These are phyloP conservation scores for Drosophila dunni DNA, from an alignment of 1,140 invertebrate genomes.

Conservation along the genomic window DNA sequence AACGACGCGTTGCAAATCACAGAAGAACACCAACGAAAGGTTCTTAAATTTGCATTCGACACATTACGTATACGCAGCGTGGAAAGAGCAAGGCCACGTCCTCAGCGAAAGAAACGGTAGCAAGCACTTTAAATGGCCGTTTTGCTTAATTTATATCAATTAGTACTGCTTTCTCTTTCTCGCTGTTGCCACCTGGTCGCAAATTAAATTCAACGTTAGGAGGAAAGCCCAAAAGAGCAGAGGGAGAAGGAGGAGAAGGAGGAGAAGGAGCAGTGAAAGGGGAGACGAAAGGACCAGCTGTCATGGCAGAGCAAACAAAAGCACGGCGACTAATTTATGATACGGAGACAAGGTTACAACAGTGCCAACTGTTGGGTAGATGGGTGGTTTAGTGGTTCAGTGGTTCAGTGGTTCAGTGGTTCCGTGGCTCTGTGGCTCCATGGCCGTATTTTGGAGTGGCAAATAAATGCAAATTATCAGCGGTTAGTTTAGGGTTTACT, in stretches of 20 bases:
- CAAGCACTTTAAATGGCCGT: conserved; percentile 28
- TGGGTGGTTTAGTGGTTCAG: not conserved
- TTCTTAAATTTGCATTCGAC: conserved; percentile 18
- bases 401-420: not conserved
- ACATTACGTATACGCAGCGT: conserved; percentile 31
- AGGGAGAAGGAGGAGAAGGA: too few relatives aligned
- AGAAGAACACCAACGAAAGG: not conserved
- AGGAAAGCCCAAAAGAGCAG: not conserved
- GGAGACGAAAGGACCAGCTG: not conserved
- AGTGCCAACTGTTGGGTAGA: not conserved
- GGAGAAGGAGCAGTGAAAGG: not conserved
- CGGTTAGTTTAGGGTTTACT: conserved; percentile 13
- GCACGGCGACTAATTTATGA: conserved; percentile 36
- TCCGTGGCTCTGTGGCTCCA: not conserved
- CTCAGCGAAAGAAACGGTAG: not conserved
- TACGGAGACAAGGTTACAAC: conserved; percentile 18
- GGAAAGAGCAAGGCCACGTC: not conserved
- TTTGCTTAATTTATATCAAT: conserved; percentile 58
- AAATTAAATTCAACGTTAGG: conserved; percentile 55
- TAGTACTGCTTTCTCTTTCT: conserved; percentile 1
- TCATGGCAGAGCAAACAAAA: conserved; percentile 35
- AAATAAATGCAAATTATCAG: conserved; percentile 25
- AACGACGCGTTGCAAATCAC: not conserved
- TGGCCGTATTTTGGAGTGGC: conserved; percentile 5
- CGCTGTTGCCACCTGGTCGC: conserved; percentile 31